Evolutionary conservation across 2,113 vertebrate species (phyloP), one percentile per base, ranked within the genome.

Genomic region (Vimba vimba): DNA sequence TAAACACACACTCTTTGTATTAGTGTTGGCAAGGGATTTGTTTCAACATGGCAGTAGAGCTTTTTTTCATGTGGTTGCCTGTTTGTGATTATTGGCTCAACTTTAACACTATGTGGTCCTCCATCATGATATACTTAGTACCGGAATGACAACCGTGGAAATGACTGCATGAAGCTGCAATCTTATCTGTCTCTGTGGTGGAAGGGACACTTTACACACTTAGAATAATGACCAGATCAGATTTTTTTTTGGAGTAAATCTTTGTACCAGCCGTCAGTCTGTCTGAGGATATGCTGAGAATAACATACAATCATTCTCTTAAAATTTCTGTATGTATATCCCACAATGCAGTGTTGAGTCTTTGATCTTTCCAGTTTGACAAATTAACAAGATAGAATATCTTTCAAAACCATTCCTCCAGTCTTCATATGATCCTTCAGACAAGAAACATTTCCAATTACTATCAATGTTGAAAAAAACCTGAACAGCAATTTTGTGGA

Each of bases 61-160:
- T 39, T 80, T 80, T 80, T 80, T 80, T 59, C 43, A 80, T 80
- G 79, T 80, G 79, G 79, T 64, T 64, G 23, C 36, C 3, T 80
- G 36, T 80, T 80, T 80, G 79, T 80, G 79, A 64, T 80, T 27
- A 27, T 64, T 80, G 79, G 79, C 59, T 80, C 36, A 47, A 19
- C 59, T 80, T 27, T 80, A 64, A 64, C 59, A 64, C 79, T 80
- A n/a, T 80, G 79, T 64, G 59, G 79, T 64, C 23, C 79, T 80
- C 36, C 79, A 80, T 80, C 79, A 80, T 6, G 57, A 80, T 80
- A 80, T 80, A 80, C 59, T 64, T 80, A 80, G 79, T 27, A 80
- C 11, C 6, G 0, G 57, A 80, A 80, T 80, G 33, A 47, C 79
- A 80, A 64, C 36, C 79, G 8, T 62, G 59, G 59, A 80, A 80